Percentiles rank a stretch among this genome's conserved stretches.
phyloP scores from a whole-genome alignment of 2,113 vertebrate species.

The Tylochromis polylepis region DNA sequence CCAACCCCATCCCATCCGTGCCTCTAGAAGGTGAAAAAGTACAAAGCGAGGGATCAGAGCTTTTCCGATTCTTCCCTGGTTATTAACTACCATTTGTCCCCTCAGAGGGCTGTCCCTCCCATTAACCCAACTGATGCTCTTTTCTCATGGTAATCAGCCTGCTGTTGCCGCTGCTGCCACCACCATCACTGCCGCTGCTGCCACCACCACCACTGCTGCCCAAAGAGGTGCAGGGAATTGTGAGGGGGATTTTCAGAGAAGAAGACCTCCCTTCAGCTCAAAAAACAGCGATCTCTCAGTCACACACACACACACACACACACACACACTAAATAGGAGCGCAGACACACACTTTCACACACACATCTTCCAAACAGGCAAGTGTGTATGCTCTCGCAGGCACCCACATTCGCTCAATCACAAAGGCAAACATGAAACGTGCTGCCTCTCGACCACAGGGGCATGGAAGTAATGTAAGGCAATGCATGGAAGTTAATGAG shows the following conservation, averaged over 20 bases:
- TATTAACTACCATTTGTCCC: constrained; percentile 73
- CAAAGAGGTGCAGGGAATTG: constrained; percentile 65
- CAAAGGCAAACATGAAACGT: constrained; percentile 67
- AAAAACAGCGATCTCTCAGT: constrained; percentile 18
- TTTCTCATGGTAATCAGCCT: constrained; percentile 81
- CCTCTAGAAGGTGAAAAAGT: constrained; percentile 58
- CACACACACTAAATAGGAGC: background rate
- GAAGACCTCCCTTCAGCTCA: constrained; percentile 49
- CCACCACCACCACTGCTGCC: constrained; percentile 30
- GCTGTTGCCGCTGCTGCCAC: constrained; percentile 56
- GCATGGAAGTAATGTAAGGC: constrained; percentile 36
- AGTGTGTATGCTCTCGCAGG: constrained; percentile 9
- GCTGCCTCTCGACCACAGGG: constrained; percentile 57
- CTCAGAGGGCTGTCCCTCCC: constrained; percentile 67
- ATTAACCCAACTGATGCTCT: constrained; percentile 77
- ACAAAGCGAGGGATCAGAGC: constrained; percentile 68
- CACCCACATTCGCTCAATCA: constrained; percentile 49
- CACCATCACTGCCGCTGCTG: background rate
- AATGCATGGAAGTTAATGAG: constrained; percentile 34
- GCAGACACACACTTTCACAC: background rate
- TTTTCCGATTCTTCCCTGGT: constrained; percentile 71
- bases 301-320: background rate
- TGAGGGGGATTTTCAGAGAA: constrained; percentile 60
- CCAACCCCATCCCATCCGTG: constrained; percentile 5
- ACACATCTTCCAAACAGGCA: constrained; percentile 10